Conservation (phyloP, 2,888 invertebrate genomes). For the Drosophila nr. fundita region DNA sequence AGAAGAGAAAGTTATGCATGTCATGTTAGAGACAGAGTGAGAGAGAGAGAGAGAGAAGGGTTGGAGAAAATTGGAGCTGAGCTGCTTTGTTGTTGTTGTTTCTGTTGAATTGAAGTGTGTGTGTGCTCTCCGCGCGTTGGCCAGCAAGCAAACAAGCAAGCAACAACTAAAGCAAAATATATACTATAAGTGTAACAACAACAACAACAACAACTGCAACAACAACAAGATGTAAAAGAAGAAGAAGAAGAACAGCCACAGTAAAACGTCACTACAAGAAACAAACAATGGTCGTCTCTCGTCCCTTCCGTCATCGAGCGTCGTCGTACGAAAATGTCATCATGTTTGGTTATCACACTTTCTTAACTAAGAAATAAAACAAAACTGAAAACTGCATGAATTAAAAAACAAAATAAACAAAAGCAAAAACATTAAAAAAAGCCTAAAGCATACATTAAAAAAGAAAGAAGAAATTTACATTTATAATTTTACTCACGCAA, state of each 20-base stretch:
- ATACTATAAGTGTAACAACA: slow-evolving; percentile 64
- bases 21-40: slow-evolving; percentile 8
- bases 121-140: slow-evolving; percentile 31
- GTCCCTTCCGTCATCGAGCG: slow-evolving; percentile 74
- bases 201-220: slow-evolving; percentile 12
- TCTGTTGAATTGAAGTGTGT: slow-evolving; percentile 38
- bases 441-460: slow-evolving; percentile 27
- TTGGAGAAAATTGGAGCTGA: slow-evolving; percentile 3
- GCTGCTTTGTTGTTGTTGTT: slow-evolving; percentile 38
- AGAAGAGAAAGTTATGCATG: slow-evolving; percentile 29
- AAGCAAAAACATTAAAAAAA: slow-evolving; percentile 14
- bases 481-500: slow-evolving; percentile 58
- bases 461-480: slow-evolving; percentile 24
- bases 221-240: slow-evolving; percentile 3
- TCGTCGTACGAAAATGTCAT: slow-evolving; percentile 65
- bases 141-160: slow-evolving; percentile 22
- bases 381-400: slow-evolving; percentile 10
- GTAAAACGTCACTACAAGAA: slow-evolving; percentile 65
- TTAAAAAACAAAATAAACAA: slow-evolving; percentile 15
- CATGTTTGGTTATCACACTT: slow-evolving; percentile 66
- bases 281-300: slow-evolving; percentile 62
- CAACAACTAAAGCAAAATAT: slow-evolving; percentile 52
- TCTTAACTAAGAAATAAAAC: slow-evolving; percentile 62
- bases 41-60: not conserved
- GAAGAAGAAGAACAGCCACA: slow-evolving; percentile 38